These are phyloP conservation scores for Oncorhynchus clarkii DNA, from an alignment of 2,113 vertebrate species.

Conservation along the genomic window DNA sequence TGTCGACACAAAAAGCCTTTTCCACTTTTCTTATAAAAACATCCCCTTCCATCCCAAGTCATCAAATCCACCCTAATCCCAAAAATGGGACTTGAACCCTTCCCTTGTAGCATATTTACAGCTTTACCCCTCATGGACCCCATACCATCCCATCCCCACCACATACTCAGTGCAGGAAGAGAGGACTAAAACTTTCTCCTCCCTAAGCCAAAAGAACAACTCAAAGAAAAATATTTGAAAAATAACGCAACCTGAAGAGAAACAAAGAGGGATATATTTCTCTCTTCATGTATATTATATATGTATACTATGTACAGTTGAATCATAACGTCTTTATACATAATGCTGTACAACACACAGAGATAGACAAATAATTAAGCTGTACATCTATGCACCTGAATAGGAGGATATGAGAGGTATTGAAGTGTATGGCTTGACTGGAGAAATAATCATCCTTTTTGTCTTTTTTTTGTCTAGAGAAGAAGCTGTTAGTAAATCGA, in stretches of 20 bases:
- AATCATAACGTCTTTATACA: conserved; percentile 44
- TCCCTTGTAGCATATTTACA: conserved; percentile 45
- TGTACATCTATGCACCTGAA: conserved; percentile 83
- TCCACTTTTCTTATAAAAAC: conserved; percentile 59
- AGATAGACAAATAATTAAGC: conserved; percentile 58
- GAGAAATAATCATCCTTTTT: conserved; percentile 51
- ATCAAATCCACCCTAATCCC: conserved; percentile 31
- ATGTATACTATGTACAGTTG: conserved; percentile 68
- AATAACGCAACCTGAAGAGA: conserved; percentile 14
- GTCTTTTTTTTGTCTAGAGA: conserved; percentile 42
- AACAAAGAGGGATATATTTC: conserved; percentile 51
- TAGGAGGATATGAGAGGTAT: conserved; percentile 90
- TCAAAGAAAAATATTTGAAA: conserved; percentile 1
- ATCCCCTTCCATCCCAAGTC: conserved; percentile 37
- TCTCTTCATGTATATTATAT: conserved; percentile 28
- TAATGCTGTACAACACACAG: conserved; percentile 58
- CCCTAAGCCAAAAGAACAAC: conserved; percentile 24
- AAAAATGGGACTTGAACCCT: conserved; percentile 21
- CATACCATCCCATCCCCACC: background rate
- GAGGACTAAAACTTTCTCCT: conserved; percentile 31
- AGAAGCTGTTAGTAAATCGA: conserved; percentile 41
- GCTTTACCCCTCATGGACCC: conserved; percentile 38
- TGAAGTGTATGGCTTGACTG: conserved; percentile 96
- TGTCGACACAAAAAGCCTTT: conserved; percentile 51
- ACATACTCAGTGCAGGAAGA: conserved; percentile 66